These are phyloP conservation scores for Nycticebus coucang DNA, from an alignment of 2,113 vertebrate genomes.

Conservation along the genomic window DNA sequence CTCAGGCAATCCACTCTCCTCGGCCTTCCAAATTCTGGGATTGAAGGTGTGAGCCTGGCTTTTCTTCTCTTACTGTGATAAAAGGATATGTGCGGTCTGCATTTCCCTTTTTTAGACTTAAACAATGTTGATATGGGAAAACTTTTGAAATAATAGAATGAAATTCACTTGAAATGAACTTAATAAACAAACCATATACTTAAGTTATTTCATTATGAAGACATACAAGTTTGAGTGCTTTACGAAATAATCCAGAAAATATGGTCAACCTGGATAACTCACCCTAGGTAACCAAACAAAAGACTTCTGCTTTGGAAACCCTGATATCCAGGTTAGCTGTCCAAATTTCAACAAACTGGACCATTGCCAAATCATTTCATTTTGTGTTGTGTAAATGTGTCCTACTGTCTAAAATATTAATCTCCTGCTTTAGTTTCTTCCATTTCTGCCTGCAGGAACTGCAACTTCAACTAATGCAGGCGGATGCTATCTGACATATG, in stretches of 20 bases:
- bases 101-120: not conserved
- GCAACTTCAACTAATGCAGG: slow-evolving; percentile 23
- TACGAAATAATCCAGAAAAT: slow-evolving; percentile 4
- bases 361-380: not conserved
- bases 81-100: not conserved
- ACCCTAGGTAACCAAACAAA: not conserved
- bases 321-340: not conserved
- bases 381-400: not conserved
- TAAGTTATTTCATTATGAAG: not conserved
- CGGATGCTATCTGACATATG: slow-evolving; percentile 24
- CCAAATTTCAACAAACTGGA: not conserved
- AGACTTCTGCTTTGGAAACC: not conserved
- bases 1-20: no score
- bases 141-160: not conserved
- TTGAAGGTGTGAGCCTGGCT: not conserved
- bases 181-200: not conserved
- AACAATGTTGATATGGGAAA: not conserved
- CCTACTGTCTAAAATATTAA: not conserved
- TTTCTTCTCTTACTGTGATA: not conserved
- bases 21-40: no score
- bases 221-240: not conserved
- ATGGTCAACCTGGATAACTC: not conserved
- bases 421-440: not conserved
- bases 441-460: not conserved
- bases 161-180: not conserved